A percentile compares a stretch with the other conserved stretches of the same genome.
These are phyloP conservation scores for Teleogryllus oceanicus DNA, from an alignment of 2,888 invertebrate genomes.

Conservation along the genomic window DNA sequence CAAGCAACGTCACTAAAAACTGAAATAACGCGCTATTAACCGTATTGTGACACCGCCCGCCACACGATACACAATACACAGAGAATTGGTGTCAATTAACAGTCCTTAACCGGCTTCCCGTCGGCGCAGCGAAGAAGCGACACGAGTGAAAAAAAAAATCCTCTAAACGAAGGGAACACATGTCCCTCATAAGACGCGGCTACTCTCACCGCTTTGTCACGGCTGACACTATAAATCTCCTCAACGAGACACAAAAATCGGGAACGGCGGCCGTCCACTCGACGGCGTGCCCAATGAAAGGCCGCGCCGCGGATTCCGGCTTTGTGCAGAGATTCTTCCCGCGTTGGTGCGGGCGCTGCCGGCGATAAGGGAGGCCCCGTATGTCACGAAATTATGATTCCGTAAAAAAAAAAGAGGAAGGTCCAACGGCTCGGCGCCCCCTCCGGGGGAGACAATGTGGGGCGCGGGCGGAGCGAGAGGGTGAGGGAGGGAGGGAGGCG, in stretches of 20 bases:
- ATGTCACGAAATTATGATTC: constrained; percentile 18
- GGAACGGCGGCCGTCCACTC: background rate
- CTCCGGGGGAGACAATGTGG: background rate
- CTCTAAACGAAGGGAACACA: background rate
- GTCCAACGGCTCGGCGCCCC: background rate
- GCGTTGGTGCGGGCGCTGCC: background rate
- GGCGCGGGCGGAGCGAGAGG: background rate
- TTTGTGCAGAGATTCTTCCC: background rate
- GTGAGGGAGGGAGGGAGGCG: background rate
- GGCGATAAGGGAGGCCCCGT: background rate
- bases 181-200: background rate
- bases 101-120: background rate
- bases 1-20: background rate
- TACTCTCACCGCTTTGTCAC: background rate
- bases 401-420: background rate
- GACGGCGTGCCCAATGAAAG: background rate
- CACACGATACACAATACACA: background rate
- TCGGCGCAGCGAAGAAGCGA: background rate
- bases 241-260: background rate
- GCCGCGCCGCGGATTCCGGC: background rate
- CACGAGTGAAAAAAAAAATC: too few species aligned
- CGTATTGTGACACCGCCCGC: background rate
- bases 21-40: background rate
- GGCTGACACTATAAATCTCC: background rate
- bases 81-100: background rate